Evolutionary conservation across 1,140 invertebrate genomes (phyloP).

Genomic region (Drosophila parvula): DNA sequence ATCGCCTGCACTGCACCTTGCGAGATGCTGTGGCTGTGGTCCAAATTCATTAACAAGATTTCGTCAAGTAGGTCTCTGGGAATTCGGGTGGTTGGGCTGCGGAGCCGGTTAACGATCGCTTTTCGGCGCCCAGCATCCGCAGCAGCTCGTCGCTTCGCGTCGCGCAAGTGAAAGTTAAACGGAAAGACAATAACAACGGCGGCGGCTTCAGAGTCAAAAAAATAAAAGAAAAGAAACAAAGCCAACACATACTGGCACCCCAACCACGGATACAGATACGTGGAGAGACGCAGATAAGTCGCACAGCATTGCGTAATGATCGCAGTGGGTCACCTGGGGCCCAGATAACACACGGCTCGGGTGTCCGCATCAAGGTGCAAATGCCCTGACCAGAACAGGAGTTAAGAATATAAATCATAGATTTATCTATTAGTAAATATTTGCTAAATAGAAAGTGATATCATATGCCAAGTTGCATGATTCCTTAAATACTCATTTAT

Average conservation of each 20-base stretch:
- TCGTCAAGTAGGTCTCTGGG: constrained; percentile 71
- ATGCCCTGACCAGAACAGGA: too few relatives aligned
- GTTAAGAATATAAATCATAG: too few relatives aligned
- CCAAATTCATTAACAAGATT: constrained; percentile 82
- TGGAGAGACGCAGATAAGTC: constrained; percentile 11
- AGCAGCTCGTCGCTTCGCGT: constrained; percentile 33
- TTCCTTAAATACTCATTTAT: too few relatives aligned
- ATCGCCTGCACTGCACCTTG: constrained; percentile 52
- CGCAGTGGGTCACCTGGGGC: constrained; percentile 11
- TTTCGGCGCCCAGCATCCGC: constrained; percentile 27
- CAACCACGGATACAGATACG: constrained; percentile 38
- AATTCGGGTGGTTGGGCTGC: constrained; percentile 46
- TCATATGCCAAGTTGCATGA: too few relatives aligned
- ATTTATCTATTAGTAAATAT: too few relatives aligned
- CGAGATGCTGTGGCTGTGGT: constrained; percentile 51
- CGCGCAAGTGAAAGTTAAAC: constrained; percentile 74
- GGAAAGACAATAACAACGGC: constrained; percentile 42
- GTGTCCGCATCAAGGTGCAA: not conserved
- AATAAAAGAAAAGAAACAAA: constrained; percentile 43
- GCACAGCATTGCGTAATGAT: constrained; percentile 49
- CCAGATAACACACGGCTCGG: not conserved
- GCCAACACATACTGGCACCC: constrained; percentile 17
- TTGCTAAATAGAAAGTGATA: too few relatives aligned
- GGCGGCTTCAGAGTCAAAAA: constrained; percentile 23
- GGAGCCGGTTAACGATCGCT: constrained; percentile 67